Evolutionary conservation across 2,888 invertebrate species (phyloP).

Genomic region (Meteorus colon): DNA sequence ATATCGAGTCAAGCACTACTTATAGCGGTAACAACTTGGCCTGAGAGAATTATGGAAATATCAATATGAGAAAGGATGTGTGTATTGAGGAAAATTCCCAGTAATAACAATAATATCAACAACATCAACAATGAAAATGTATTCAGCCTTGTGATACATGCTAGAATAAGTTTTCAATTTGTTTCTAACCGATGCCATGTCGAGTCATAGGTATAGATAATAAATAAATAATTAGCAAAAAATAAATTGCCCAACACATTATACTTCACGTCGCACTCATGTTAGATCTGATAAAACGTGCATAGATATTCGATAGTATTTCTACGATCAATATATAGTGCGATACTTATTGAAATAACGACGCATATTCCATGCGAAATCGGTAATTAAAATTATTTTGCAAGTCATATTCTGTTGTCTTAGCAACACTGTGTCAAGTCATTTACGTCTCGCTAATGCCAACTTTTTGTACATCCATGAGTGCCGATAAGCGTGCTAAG

Average conservation of each 20-base stretch:
- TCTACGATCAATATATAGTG: too few relatives aligned
- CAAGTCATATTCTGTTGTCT: conserved; percentile 1
- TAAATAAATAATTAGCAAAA: neutral
- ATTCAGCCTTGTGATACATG: neutral
- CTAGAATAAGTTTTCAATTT: neutral
- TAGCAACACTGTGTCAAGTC: neutral
- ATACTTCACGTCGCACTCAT: neutral
- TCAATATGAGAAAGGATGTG: too few relatives aligned
- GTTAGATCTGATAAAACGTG: neutral
- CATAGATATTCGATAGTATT: too few relatives aligned
- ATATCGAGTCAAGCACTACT: too few relatives aligned
- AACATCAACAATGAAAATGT: neutral
- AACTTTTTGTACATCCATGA: neutral
- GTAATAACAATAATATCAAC: too few relatives aligned
- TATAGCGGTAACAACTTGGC: too few relatives aligned
- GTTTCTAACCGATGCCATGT: neutral
- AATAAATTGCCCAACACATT: neutral
- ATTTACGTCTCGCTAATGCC: neutral
- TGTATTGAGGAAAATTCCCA: too few relatives aligned
- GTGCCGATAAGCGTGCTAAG: neutral
- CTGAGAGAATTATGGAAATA: too few relatives aligned
- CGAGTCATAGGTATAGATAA: neutral
- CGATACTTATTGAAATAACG: too few relatives aligned
- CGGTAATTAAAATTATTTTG: neutral
- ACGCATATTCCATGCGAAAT: neutral